Conservation (phyloP, 2,797 vertebrate genomes). For the Sandelia bainsii region DNA sequence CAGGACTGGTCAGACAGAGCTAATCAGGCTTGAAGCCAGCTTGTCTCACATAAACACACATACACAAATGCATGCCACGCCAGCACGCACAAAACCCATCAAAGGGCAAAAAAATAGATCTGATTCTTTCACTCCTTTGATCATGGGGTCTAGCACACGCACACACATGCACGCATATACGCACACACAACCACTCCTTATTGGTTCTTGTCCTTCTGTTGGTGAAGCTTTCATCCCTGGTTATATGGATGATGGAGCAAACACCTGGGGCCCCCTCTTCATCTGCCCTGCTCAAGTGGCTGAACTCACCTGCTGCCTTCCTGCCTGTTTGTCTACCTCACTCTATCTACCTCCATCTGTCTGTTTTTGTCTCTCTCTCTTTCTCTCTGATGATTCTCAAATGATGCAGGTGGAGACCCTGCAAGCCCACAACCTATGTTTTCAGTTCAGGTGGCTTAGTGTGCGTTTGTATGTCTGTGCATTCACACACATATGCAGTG, state of each 20-base stretch:
- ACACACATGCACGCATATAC: constrained; percentile 16
- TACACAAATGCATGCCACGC: constrained; percentile 14
- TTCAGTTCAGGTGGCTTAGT: constrained; percentile 31
- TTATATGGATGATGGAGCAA: constrained; percentile 77
- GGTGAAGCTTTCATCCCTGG: constrained; percentile 76
- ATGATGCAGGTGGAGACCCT: constrained; percentile 49
- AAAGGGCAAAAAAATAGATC: constrained; percentile 67
- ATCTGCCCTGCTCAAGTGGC: constrained; percentile 68
- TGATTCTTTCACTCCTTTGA: constrained; percentile 75
- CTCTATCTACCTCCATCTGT: constrained; percentile 22
- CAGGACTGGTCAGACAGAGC: constrained; percentile 50
- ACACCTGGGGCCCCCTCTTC: constrained; percentile 79
- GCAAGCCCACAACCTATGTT: constrained; percentile 30
- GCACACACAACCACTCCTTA: constrained; percentile 27
- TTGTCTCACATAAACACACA: constrained; percentile 22
- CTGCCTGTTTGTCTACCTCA: constrained; percentile 29
- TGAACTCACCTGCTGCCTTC: constrained; percentile 71
- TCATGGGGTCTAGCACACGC: constrained; percentile 42
- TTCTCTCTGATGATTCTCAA: constrained; percentile 42
- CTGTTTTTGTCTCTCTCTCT: constrained; percentile 13
- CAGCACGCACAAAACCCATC: constrained; percentile 64
- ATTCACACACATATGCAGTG: constrained; percentile 2
- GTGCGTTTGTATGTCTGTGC: constrained; percentile 18
- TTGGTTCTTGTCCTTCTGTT: constrained; percentile 63
- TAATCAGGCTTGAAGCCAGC: constrained; percentile 59